Percentiles rank a stretch among this genome's conserved stretches.
phyloP scores from a whole-genome alignment of 1,140 invertebrate genomes.

The Camponotus floridanus region DNA sequence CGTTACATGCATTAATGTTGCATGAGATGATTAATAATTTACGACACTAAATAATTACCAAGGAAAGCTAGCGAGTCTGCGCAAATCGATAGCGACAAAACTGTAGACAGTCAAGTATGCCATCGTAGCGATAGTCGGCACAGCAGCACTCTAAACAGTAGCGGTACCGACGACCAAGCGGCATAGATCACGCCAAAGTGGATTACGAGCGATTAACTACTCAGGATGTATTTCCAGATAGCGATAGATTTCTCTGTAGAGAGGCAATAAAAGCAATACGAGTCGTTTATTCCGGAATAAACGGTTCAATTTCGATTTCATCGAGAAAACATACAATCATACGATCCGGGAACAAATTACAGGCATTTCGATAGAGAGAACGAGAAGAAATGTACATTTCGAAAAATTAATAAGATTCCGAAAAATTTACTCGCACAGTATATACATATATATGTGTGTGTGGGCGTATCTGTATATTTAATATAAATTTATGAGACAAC shows the following conservation, averaged over 20 bases:
- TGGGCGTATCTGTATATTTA: too few relatives aligned
- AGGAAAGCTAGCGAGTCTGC: background rate
- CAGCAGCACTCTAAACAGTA: slow-evolving; percentile 28
- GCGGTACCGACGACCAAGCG: slow-evolving; percentile 45
- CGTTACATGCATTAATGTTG: background rate
- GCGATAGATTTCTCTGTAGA: slow-evolving; percentile 49
- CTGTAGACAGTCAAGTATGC: slow-evolving; percentile 11
- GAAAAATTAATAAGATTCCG: background rate
- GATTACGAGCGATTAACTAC: slow-evolving; percentile 62
- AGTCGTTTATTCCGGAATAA: slow-evolving; percentile 33
- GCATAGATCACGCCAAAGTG: slow-evolving; percentile 62
- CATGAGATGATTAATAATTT: too few relatives aligned
- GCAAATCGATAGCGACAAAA: slow-evolving; percentile 43
- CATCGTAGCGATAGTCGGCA: slow-evolving; percentile 50
- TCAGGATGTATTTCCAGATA: slow-evolving; percentile 54
- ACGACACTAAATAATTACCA: slow-evolving; percentile 7
- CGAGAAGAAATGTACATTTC: background rate
- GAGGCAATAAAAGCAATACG: slow-evolving; percentile 39
- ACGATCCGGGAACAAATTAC: background rate
- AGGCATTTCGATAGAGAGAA: too few relatives aligned
- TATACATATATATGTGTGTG: too few relatives aligned
- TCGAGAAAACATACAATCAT: background rate
- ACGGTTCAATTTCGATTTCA: slow-evolving; percentile 4
- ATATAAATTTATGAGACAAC: slow-evolving; percentile 1
- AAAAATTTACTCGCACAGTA: too few relatives aligned